A percentile compares a stretch with the other conserved stretches of the same genome.
These are phyloP conservation scores for Sitophilus oryzae DNA, from an alignment of 1,140 invertebrate genomes.

Conservation along the genomic window DNA sequence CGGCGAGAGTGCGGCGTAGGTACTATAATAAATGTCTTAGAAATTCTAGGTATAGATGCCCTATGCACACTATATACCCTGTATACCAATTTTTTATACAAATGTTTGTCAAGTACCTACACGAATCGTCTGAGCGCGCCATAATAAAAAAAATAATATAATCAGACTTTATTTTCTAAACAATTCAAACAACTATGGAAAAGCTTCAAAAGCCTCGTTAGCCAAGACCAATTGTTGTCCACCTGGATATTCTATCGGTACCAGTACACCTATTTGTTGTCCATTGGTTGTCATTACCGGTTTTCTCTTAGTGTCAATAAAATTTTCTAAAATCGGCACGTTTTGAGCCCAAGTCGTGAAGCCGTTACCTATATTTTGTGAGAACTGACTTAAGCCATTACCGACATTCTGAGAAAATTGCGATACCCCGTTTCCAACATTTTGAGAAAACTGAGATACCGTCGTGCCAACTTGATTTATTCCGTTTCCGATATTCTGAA, in stretches of 20 bases:
- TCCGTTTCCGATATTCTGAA: slow-evolving; percentile 26
- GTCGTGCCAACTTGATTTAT: slow-evolving; percentile 16
- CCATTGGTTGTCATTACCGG: not conserved
- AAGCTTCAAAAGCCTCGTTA: slow-evolving; percentile 18
- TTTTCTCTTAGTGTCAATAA: slow-evolving; percentile 1
- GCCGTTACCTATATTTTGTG: slow-evolving; percentile 24
- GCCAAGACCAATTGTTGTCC: slow-evolving; percentile 17
- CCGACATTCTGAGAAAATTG: slow-evolving; percentile 23
- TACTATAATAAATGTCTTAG: too few species aligned
- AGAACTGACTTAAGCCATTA: slow-evolving; percentile 18
- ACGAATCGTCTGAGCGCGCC: too few species aligned
- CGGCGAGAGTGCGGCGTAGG: too few species aligned
- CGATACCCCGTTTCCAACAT: slow-evolving; percentile 25
- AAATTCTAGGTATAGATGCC: too few species aligned
- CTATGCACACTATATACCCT: too few species aligned
- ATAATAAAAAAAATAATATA: too few species aligned
- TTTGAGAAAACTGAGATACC: slow-evolving; percentile 18
- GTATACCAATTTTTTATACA: too few species aligned
- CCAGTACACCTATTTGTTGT: slow-evolving; percentile 4
- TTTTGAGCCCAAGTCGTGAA: slow-evolving; percentile 22
- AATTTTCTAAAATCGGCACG: slow-evolving; percentile 9
- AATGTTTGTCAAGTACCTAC: too few species aligned
- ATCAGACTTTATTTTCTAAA: too few species aligned
- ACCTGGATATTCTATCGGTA: slow-evolving; percentile 13
- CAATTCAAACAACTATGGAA: slow-evolving; percentile 15